Percentiles rank a stretch among this genome's conserved stretches.
Evolutionary conservation across 1,140 invertebrate genomes (phyloP).

Genomic region (Chrysopa pallens): DNA sequence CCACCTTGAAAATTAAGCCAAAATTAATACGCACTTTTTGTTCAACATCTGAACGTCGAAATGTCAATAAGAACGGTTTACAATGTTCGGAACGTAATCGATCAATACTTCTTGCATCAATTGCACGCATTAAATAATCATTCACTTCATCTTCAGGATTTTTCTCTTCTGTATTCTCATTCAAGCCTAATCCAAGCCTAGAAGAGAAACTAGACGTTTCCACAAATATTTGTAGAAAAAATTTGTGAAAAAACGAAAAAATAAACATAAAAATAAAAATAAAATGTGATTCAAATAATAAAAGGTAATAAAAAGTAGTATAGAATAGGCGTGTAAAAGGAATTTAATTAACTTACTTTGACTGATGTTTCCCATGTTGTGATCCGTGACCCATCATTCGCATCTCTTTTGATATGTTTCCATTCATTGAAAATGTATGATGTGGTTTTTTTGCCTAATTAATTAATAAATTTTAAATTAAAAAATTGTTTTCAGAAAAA

Average conservation of each 20-base stretch:
- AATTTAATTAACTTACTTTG: constrained; percentile 35
- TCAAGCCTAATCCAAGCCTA: constrained; percentile 45
- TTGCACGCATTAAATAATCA: constrained; percentile 83
- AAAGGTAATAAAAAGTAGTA: background rate
- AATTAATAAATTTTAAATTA: background rate
- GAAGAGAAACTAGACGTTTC: constrained; percentile 7
- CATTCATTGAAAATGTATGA: constrained; percentile 43
- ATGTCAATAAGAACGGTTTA: constrained; percentile 59
- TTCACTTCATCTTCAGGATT: constrained; percentile 84
- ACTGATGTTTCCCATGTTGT: constrained; percentile 39
- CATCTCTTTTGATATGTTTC: constrained; percentile 70
- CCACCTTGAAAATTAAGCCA: too few species aligned
- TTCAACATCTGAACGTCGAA: constrained; percentile 59
- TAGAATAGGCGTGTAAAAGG: background rate
- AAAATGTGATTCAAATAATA: background rate
- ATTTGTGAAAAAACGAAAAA: background rate
- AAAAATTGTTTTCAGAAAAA: too few species aligned
- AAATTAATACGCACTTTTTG: constrained; percentile 38
- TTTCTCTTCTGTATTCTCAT: constrained; percentile 36
- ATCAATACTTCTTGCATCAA: constrained; percentile 87
- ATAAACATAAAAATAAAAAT: background rate
- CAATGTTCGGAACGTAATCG: constrained; percentile 71
- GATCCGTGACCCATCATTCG: constrained; percentile 70
- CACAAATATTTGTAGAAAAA: too few species aligned
- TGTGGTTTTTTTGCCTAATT: constrained; percentile 31